Percentiles rank a stretch among this genome's conserved stretches.
Evolutionary conservation across 2,113 vertebrate genomes (phyloP).

Genomic region (Bubo blakistoni): DNA sequence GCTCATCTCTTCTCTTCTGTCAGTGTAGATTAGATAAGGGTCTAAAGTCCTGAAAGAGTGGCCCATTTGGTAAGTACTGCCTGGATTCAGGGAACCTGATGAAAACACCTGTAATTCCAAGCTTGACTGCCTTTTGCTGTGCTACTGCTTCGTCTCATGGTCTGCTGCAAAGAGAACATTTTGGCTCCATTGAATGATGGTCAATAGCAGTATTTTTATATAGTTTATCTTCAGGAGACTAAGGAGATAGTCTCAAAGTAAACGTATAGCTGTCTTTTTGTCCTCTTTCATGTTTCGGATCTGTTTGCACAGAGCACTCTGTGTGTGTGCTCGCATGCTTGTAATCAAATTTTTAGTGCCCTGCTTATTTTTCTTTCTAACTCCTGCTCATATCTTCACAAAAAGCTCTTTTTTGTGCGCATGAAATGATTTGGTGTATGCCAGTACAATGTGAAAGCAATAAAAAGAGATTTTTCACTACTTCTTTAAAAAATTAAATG

Average conservation of each 20-base stretch:
- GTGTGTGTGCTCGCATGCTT: neutral
- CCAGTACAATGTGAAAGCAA: neutral
- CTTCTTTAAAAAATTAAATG: neutral
- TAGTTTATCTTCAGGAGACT: neutral
- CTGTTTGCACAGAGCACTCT: neutral
- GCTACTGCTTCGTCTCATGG: neutral
- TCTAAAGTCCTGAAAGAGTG: neutral
- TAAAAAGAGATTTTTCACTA: neutral
- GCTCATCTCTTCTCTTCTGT: neutral
- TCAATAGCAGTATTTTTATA: neutral
- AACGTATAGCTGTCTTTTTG: neutral
- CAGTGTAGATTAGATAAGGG: accelerated
- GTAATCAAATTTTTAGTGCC: slow-evolving; percentile 1
- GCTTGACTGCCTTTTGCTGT: neutral
- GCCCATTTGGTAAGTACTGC: neutral
- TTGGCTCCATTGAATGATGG: neutral
- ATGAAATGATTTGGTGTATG: neutral
- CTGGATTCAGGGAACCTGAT: neutral
- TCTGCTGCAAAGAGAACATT: neutral
- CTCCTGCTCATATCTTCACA: neutral
- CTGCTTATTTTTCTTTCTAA: neutral
- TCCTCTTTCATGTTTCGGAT: neutral
- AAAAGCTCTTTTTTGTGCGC: neutral
- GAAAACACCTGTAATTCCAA: neutral
- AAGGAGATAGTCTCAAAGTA: neutral